phyloP scores from a whole-genome alignment of 2,797 vertebrate genomes.

The Sebastes taczanowskii region DNA sequence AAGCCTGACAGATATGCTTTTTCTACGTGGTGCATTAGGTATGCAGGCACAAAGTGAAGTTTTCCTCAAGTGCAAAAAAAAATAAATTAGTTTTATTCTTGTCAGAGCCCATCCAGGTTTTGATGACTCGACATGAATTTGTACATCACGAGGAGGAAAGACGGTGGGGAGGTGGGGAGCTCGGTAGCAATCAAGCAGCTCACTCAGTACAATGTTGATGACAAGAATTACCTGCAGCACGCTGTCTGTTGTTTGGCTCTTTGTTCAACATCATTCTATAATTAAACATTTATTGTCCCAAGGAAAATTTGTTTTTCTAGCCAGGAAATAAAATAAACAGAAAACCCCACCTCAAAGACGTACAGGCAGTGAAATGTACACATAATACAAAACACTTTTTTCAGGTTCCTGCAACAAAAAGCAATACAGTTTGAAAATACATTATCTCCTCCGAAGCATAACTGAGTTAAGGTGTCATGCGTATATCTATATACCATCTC shows the following conservation, averaged over 20 bases:
- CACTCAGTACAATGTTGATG: not conserved
- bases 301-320: not conserved
- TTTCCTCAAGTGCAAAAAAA: not conserved
- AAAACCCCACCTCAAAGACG: not conserved
- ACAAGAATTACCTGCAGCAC: not conserved
- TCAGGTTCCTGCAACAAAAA: not conserved
- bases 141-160: not conserved
- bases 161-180: not conserved
- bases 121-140: constrained; percentile 22
- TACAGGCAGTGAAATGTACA: not conserved
- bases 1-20: not conserved
- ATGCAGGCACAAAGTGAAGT: not conserved
- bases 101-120: not conserved
- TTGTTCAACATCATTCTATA: constrained; percentile 5
- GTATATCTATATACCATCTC: not conserved
- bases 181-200: constrained; percentile 18
- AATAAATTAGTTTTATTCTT: not conserved
- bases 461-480: not conserved
- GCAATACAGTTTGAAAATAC: not conserved
- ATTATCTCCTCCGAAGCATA: not conserved
- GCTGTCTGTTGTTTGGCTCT: not conserved
- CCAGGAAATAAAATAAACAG: not conserved
- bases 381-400: not conserved
- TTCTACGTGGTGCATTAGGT: not conserved
- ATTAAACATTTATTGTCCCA: not conserved